phyloP scores from a whole-genome alignment of 2,888 invertebrate genomes.

The Nasonovia ribisnigri region DNA sequence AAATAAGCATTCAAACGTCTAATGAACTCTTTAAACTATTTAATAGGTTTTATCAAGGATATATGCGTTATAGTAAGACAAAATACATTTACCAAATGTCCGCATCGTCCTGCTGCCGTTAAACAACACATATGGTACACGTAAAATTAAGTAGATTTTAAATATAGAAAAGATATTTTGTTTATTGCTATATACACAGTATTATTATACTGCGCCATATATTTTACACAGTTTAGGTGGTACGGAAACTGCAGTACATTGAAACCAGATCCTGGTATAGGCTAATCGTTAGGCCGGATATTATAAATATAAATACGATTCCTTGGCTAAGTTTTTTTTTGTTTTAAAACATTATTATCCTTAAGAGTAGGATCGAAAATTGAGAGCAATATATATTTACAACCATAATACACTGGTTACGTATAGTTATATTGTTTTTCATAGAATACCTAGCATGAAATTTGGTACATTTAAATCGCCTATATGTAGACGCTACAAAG shows the following conservation, averaged over 20 bases:
- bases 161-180: slow-evolving; percentile 21
- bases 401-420: background rate
- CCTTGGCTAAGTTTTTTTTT: background rate
- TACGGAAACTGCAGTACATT: background rate
- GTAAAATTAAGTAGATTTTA: slow-evolving; percentile 22
- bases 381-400: background rate
- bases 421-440: background rate
- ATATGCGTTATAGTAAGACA: background rate
- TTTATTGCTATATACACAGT: background rate
- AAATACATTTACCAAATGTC: slow-evolving; percentile 32
- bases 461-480: background rate
- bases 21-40: background rate
- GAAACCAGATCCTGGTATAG: background rate
- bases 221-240: background rate
- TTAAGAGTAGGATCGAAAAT: background rate
- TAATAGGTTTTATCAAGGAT: background rate
- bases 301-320: background rate
- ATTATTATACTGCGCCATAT: background rate
- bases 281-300: background rate
- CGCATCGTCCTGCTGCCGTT: background rate
- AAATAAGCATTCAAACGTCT: background rate
- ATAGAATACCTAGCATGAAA: background rate
- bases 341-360: background rate
- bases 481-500: background rate
- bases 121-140: slow-evolving; percentile 6